Evolutionary conservation across 2,113 vertebrate genomes (phyloP).

Genomic region (Lepus timidus): DNA sequence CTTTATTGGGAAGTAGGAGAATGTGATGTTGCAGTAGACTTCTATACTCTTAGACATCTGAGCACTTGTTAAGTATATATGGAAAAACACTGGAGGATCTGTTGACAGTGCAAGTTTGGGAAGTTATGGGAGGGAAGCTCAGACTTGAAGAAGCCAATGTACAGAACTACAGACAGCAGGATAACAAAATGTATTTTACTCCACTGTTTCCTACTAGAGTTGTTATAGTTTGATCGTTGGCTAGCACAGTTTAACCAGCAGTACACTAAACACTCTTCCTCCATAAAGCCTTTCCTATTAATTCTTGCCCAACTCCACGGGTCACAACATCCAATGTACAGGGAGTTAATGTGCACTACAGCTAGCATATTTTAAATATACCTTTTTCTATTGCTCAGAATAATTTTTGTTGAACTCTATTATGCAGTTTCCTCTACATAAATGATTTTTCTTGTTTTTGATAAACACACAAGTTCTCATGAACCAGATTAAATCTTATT

Average conservation of each 20-base stretch:
- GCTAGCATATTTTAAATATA: neutral
- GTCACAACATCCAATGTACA: neutral
- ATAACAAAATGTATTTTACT: neutral
- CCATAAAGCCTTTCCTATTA: neutral
- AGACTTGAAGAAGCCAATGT: neutral
- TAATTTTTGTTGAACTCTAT: neutral
- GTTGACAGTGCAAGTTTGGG: neutral
- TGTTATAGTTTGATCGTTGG: neutral
- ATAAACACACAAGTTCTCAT: neutral
- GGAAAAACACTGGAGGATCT: neutral
- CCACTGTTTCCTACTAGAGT: neutral
- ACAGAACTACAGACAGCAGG: neutral
- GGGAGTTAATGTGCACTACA: neutral
- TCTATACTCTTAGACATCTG: neutral
- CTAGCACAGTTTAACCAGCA: neutral
- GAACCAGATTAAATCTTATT: neutral
- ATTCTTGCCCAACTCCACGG: neutral
- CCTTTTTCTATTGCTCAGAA: neutral
- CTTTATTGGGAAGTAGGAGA: neutral
- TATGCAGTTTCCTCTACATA: neutral
- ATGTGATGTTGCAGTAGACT: neutral
- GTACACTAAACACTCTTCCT: neutral
- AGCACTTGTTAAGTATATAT: neutral
- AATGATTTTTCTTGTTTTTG: slow-evolving; percentile 2
- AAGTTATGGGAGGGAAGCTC: neutral